phyloP scores from a whole-genome alignment of 2,797 vertebrate genomes.

The Pangasius mekongensis region DNA sequence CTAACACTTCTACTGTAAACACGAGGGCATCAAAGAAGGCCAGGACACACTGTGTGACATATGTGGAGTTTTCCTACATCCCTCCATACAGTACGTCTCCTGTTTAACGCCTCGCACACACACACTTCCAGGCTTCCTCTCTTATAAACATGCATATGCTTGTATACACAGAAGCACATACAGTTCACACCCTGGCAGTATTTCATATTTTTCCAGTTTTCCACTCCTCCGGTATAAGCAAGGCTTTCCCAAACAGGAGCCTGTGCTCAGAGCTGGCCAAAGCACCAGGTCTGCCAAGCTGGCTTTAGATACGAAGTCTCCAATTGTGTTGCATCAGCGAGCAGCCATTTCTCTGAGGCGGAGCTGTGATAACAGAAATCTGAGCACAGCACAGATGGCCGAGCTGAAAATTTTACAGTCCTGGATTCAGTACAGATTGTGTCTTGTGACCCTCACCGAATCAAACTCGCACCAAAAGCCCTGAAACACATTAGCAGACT shows the following conservation, averaged over 20 bases:
- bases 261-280: slow-evolving; percentile 24
- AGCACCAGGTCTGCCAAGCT: slow-evolving; percentile 14
- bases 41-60: not conserved
- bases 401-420: not conserved
- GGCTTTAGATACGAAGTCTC: slow-evolving; percentile 19
- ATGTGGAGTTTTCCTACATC: slow-evolving; percentile 22
- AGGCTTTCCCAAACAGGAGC: slow-evolving; percentile 16
- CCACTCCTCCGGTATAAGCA: slow-evolving; percentile 31
- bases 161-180: slow-evolving; percentile 11
- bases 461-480: not conserved
- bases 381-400: not conserved
- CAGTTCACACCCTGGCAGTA: slow-evolving; percentile 36
- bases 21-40: not conserved
- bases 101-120: slow-evolving; percentile 22
- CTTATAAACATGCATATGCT: slow-evolving; percentile 21
- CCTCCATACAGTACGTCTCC: slow-evolving; percentile 13
- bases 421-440: slow-evolving; percentile 6
- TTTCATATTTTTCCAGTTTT: slow-evolving; percentile 42
- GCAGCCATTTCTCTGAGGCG: slow-evolving; percentile 33
- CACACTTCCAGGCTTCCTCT: not conserved
- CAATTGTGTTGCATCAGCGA: slow-evolving; percentile 48
- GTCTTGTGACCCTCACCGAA: not conserved
- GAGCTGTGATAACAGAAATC: slow-evolving; percentile 11
- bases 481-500: not conserved
- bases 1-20: not conserved